Evolutionary conservation across 2,888 invertebrate genomes (phyloP).

Genomic region (Drosophila cracens): DNA sequence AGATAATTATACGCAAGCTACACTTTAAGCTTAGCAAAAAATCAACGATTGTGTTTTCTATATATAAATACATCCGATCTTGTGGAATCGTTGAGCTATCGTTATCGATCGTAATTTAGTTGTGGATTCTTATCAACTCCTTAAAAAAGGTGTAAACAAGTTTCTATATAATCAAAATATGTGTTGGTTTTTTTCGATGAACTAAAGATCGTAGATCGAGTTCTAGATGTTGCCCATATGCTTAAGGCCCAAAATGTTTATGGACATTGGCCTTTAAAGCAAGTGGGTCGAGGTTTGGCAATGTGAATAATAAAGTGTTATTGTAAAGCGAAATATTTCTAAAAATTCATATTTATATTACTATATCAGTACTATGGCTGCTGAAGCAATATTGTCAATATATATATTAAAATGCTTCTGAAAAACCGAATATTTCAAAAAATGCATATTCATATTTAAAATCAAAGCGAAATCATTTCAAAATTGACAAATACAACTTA

Average conservation of each 20-base stretch:
- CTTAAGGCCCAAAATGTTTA: background rate
- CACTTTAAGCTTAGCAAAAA: conserved; percentile 2
- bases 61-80: conserved; percentile 1
- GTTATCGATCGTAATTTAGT: background rate
- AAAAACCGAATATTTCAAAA: background rate
- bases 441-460: background rate
- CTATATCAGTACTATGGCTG: background rate
- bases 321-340: background rate
- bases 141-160: background rate
- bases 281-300: background rate
- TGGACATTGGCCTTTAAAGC: background rate
- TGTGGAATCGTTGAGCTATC: background rate
- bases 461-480: background rate
- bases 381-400: background rate
- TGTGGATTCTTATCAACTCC: background rate
- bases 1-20: conserved; percentile 8
- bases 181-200: background rate
- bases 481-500: background rate
- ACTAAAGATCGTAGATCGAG: background rate
- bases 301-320: background rate
- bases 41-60: conserved; percentile 1
- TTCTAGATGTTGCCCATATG: background rate
- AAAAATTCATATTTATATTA: background rate
- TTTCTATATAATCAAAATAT: background rate
- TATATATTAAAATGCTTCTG: background rate